phyloP scores from a whole-genome alignment of 2,888 invertebrate genomes.

The Drymonia ruficornis region DNA sequence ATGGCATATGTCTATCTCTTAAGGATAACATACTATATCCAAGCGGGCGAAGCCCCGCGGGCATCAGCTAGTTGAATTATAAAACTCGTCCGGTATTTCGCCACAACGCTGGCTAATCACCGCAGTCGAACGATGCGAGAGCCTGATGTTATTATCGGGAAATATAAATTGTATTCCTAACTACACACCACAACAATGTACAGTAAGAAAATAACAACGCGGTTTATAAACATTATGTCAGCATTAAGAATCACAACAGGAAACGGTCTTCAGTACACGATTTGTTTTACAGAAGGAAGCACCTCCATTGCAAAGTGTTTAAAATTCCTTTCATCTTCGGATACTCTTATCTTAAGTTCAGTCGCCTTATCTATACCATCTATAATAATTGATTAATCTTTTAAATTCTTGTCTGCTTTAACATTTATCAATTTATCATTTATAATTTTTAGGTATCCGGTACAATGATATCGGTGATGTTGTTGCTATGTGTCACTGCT shows the following conservation, averaged over 20 bases:
- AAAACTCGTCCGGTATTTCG: neutral
- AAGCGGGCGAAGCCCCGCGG: too few relatives aligned
- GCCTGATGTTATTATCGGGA: slow-evolving; percentile 26
- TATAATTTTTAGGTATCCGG: neutral
- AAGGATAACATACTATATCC: too few relatives aligned
- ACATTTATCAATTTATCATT: too few relatives aligned
- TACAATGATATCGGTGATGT: slow-evolving; percentile 21
- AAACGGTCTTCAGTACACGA: slow-evolving; percentile 52
- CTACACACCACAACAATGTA: slow-evolving; percentile 54
- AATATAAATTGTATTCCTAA: slow-evolving; percentile 37
- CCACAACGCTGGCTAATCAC: slow-evolving; percentile 16
- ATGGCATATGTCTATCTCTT: too few relatives aligned
- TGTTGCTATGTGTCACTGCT: slow-evolving; percentile 41
- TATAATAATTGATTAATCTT: too few relatives aligned
- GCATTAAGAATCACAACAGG: slow-evolving; percentile 49
- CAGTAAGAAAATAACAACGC: slow-evolving; percentile 47
- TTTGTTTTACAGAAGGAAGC: slow-evolving; percentile 51
- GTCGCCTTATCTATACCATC: neutral
- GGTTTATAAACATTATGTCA: slow-evolving; percentile 73
- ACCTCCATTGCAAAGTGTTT: slow-evolving; percentile 24
- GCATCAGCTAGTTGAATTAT: too few relatives aligned
- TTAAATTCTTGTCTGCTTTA: too few relatives aligned
- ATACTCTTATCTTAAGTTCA: neutral
- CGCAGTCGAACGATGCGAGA: slow-evolving; percentile 16
- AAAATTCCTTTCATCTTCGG: neutral